Base-by-base conservation (phyloP, 2,797 vertebrate species). In the Sebastes alutus region DNA sequence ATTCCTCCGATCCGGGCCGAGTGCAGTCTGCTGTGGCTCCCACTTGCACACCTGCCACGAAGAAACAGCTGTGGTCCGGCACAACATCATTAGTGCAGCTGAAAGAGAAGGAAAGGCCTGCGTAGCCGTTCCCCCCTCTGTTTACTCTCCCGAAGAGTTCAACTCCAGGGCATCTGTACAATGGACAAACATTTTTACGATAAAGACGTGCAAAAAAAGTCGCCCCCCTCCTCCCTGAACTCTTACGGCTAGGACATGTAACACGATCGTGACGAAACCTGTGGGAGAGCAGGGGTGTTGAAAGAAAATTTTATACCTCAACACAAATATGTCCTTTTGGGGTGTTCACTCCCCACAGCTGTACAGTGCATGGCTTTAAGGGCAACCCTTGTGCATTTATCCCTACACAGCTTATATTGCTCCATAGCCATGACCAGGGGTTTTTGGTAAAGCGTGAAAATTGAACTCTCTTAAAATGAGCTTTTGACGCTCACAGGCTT, bases 41-140 rank as follows among this genome's bases (percentile, higher is more conserved):
- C 85, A 80, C 92, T 93, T 87, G 90, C 95, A 94, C 94, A 96
- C 96, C 95, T 97, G 95, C 93, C 93, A 88, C 84, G 74, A 58
- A 90, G 93, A 94, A 94, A 92, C 93, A 93, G 95, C 94, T 96
- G 94, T 94, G 91, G 92, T 85, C 88, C 89, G 78, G 77, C 94
- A 95, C 92, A 94, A 95, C 94, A 95, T 95, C 93, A 94, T 95
- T 95, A 95, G 89, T 89, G 91, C 89, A 88, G 94, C 94, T 94
- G 94, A 95, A 92, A 92, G 92, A 94, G 92, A 93, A 92, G 91
- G 91, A 94, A 87, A 89, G 85, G 91, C 86, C 91, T 91, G 86
- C 88, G 6, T 70, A 65, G 81, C 64, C 64, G 2, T 56, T 5
- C 71, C 84, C 84, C 73, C 84, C 75, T 78, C 75, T 91, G 91